Conservation (phyloP, 2,113 vertebrate species). For the Agelaius tricolor region DNA sequence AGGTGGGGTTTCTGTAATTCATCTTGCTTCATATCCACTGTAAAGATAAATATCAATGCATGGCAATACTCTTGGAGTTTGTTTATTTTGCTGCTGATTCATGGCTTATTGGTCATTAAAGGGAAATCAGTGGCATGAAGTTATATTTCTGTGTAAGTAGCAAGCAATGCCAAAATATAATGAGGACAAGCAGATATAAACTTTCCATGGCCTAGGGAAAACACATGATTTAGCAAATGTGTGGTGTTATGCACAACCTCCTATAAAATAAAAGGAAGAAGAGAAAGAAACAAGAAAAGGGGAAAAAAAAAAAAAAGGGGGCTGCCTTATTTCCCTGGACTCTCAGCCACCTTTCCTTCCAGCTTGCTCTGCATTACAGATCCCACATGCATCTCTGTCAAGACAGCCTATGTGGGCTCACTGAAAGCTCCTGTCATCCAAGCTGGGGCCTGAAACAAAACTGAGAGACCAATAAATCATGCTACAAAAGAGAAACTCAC, state of each 20-base stretch:
- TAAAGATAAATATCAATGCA: constrained; percentile 28
- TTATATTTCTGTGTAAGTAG: neutral
- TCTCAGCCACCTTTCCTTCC: neutral
- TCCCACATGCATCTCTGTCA: constrained; percentile 45
- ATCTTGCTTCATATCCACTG: neutral
- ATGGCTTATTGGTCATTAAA: neutral
- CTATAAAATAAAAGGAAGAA: neutral
- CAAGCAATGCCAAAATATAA: neutral
- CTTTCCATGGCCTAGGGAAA: neutral
- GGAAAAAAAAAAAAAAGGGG: neutral
- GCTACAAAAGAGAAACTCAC: constrained; percentile 4
- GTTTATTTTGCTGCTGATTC: constrained; percentile 20
- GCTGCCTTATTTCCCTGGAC: neutral
- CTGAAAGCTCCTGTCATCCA: neutral
- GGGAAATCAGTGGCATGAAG: neutral
- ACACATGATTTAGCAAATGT: neutral
- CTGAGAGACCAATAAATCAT: constrained; percentile 45
- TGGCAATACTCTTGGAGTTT: neutral
- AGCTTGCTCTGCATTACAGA: neutral
- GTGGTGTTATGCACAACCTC: neutral
- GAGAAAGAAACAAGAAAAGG: neutral
- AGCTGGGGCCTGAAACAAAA: neutral
- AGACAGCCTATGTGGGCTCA: neutral
- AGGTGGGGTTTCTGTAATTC: constrained; percentile 34
- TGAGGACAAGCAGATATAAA: neutral